phyloP scores from a whole-genome alignment of 2,888 invertebrate genomes.

The Perithous albicinctus region DNA sequence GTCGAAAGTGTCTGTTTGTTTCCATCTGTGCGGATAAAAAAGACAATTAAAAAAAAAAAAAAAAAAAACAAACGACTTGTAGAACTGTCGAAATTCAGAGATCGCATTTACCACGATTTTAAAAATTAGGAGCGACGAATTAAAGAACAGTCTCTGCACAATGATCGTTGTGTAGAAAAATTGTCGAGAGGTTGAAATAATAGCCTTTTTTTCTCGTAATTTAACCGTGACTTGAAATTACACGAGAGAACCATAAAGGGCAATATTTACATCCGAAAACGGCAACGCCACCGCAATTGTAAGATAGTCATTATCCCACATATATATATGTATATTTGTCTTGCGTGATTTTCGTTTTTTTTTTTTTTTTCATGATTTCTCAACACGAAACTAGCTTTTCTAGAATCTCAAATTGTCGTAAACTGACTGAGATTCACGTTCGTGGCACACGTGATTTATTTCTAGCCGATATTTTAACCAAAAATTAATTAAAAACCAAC shows the following conservation, averaged over 20 bases:
- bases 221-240: constrained; percentile 23
- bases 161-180: constrained; percentile 4
- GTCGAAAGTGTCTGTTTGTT: constrained; percentile 2
- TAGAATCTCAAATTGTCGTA: constrained; percentile 25
- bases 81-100: background rate
- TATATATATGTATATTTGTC: background rate
- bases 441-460: background rate
- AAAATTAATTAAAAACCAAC: background rate
- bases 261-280: constrained; percentile 11
- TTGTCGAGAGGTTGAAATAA: background rate
- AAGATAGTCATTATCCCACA: constrained; percentile 10
- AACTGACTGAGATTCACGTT: constrained; percentile 36
- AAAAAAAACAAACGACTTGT: background rate
- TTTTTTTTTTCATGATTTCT: constrained; percentile 21
- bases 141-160: background rate
- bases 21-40: constrained; percentile 7
- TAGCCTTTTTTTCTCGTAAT: background rate
- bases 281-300: background rate
- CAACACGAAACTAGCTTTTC: background rate
- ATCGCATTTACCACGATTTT: background rate
- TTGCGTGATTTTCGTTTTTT: no score
- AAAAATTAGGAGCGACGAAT: background rate
- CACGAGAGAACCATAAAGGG: constrained; percentile 1
- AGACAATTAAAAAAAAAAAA: background rate
- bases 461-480: background rate